A percentile compares a stretch with the other conserved stretches of the same genome.
These are phyloP conservation scores for Euzetes globulus DNA, from an alignment of 2,888 invertebrate genomes.

Conservation along the genomic window DNA sequence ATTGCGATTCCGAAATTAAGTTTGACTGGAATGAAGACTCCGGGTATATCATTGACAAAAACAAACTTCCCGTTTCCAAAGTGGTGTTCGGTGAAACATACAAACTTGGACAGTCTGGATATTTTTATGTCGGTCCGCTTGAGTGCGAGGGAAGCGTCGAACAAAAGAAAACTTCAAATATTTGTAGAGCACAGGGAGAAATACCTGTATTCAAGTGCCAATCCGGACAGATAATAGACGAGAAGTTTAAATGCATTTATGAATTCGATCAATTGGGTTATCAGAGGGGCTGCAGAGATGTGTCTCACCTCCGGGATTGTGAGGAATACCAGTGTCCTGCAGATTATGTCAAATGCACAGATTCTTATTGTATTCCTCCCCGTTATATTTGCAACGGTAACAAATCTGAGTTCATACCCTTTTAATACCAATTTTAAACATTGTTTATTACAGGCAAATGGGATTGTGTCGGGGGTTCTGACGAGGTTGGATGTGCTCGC, in stretches of 20 bases:
- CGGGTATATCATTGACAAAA: constrained; percentile 41
- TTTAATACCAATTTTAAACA: background rate
- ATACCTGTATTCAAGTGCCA: constrained; percentile 39
- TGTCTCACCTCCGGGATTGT: constrained; percentile 43
- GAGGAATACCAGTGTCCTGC: constrained; percentile 43
- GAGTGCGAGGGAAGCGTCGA: constrained; percentile 43
- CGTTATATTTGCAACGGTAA: constrained; percentile 43
- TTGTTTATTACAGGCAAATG: constrained; percentile 33
- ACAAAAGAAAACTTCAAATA: background rate
- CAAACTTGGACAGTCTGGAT: constrained; percentile 41
- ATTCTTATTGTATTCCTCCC: constrained; percentile 44
- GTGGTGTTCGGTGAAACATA: constrained; percentile 42
- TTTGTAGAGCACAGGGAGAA: background rate
- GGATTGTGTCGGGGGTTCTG: constrained; percentile 44
- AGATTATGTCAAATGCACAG: constrained; percentile 44
- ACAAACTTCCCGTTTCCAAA: constrained; percentile 40
- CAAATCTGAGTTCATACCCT: background rate
- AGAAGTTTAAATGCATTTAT: constrained; percentile 41
- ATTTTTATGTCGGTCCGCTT: constrained; percentile 42
- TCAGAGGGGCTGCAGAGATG: constrained; percentile 44
- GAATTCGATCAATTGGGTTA: constrained; percentile 44
- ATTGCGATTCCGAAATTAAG: constrained; percentile 41
- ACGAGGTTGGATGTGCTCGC: constrained; percentile 43
- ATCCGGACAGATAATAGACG: constrained; percentile 42
- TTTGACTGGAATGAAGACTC: constrained; percentile 40